Conservation (phyloP, 1,140 invertebrate genomes). For the Drosophila sucinea region DNA sequence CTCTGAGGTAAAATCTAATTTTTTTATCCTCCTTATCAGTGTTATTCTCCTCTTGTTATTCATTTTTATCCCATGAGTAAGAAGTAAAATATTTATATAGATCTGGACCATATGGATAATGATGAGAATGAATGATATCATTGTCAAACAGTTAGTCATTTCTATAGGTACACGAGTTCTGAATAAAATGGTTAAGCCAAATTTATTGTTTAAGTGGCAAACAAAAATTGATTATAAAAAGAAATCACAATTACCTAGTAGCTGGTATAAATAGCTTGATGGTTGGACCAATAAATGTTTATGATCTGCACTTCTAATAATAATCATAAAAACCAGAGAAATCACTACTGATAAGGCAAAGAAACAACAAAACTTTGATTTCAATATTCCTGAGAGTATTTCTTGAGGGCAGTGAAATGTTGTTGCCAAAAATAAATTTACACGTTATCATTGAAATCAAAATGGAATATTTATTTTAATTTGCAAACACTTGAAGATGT, state of each 20-base stretch:
- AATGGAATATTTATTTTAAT: constrained; percentile 4
- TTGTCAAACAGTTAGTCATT: neutral
- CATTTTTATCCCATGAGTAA: neutral
- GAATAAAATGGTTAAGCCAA: neutral
- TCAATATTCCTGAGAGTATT: neutral
- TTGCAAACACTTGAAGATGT: constrained; percentile 5
- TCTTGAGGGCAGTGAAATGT: neutral
- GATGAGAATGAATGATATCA: neutral
- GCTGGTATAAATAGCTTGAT: neutral
- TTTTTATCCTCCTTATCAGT: neutral
- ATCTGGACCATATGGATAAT: neutral
- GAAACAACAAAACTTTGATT: neutral
- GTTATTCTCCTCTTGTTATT: neutral
- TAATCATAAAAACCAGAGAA: neutral
- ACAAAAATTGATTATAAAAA: neutral
- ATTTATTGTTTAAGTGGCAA: neutral
- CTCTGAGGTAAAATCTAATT: too few species aligned
- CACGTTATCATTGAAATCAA: neutral
- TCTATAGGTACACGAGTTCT: neutral
- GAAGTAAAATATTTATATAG: neutral
- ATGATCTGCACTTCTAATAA: neutral
- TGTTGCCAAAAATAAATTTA: neutral
- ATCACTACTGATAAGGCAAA: neutral
- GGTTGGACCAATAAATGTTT: constrained; percentile 2
- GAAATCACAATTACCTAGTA: neutral